phyloP scores from a whole-genome alignment of 2,888 invertebrate genomes.

The Archips xylosteana region DNA sequence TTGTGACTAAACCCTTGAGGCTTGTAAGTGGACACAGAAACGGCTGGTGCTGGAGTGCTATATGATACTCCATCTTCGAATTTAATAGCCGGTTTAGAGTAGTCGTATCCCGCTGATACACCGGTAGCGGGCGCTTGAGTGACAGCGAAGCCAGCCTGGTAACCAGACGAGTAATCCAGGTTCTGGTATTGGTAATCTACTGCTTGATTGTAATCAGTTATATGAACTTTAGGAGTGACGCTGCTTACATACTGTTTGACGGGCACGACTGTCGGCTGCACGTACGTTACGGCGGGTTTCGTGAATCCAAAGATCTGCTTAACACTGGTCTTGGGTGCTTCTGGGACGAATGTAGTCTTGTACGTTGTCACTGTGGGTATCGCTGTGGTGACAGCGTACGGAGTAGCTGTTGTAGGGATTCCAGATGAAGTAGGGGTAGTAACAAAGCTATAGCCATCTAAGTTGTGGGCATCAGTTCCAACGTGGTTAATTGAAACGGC shows the following conservation, averaged over 20 bases:
- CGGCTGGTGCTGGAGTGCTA: slow-evolving; percentile 66
- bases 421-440: slow-evolving; percentile 78
- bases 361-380: slow-evolving; percentile 65
- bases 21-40: slow-evolving; percentile 67
- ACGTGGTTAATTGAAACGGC: slow-evolving; percentile 73
- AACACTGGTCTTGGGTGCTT: slow-evolving; percentile 71
- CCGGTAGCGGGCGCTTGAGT: slow-evolving; percentile 35
- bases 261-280: slow-evolving; percentile 69
- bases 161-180: slow-evolving; percentile 50
- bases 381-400: slow-evolving; percentile 71
- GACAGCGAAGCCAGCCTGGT: slow-evolving; percentile 25
- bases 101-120: slow-evolving; percentile 65
- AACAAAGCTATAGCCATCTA: slow-evolving; percentile 69
- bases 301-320: slow-evolving; percentile 78
- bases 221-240: slow-evolving; percentile 62
- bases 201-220: slow-evolving; percentile 65
- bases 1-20: slow-evolving; percentile 70
- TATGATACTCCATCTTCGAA: slow-evolving; percentile 73
- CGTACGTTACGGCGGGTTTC: slow-evolving; percentile 75
- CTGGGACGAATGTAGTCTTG: slow-evolving; percentile 72
- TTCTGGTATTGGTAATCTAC: slow-evolving; percentile 60
- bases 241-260: slow-evolving; percentile 57
- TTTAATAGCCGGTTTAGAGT: slow-evolving; percentile 68
- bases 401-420: slow-evolving; percentile 75
- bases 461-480: slow-evolving; percentile 69